Evolutionary conservation across 2,888 invertebrate genomes (phyloP).

Genomic region (Muschampia plurimacula): DNA sequence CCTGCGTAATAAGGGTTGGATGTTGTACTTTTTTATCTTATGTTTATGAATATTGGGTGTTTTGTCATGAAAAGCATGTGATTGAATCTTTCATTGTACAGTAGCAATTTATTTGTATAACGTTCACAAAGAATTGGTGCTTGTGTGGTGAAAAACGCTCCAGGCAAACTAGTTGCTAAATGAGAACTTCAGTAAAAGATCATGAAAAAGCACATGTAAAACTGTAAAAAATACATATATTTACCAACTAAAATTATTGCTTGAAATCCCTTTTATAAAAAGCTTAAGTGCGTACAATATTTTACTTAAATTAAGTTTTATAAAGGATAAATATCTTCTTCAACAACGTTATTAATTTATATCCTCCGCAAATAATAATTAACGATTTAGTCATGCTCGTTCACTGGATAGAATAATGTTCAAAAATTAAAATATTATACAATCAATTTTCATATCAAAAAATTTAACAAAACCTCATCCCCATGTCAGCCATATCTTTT

Average conservation of each 20-base stretch:
- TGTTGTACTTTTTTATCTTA: conserved; percentile 20
- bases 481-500: background rate
- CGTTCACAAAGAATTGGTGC: no score
- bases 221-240: no score
- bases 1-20: conserved; percentile 29
- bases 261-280: no score
- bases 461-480: background rate
- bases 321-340: no score
- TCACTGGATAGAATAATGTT: background rate
- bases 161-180: no score
- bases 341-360: no score
- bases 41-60: conserved; percentile 10
- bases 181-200: no score
- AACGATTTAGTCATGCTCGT: background rate
- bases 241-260: no score
- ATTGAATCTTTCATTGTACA: background rate
- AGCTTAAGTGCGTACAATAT: no score
- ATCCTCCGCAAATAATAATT: background rate
- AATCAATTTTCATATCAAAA: background rate
- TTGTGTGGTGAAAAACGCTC: no score
- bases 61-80: background rate
- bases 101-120: background rate
- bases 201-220: no score
- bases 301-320: no score
- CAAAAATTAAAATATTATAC: background rate